phyloP scores from a whole-genome alignment of 2,113 vertebrate genomes.

The Catagonus wagneri region DNA sequence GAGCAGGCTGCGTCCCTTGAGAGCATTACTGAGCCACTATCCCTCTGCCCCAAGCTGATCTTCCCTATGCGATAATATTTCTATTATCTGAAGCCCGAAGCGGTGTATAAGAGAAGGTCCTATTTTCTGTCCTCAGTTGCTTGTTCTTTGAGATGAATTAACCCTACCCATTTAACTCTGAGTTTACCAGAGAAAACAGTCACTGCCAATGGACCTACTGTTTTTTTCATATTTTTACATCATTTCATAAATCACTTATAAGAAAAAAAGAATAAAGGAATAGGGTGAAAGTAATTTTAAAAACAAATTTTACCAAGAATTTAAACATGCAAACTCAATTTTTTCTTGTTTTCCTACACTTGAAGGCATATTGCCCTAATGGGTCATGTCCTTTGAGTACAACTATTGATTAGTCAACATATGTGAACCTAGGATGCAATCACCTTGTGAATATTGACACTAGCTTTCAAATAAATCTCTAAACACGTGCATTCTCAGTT shows the following conservation, averaged over 20 bases:
- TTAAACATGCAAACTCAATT: not conserved
- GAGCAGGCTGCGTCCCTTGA: not conserved
- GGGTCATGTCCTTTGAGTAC: not conserved
- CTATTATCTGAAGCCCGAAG: constrained; percentile 19
- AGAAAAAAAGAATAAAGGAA: constrained; percentile 36
- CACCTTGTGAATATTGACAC: not conserved
- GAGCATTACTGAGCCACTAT: not conserved
- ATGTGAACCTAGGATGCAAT: not conserved
- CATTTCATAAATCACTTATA: constrained; percentile 45
- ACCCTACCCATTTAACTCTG: not conserved
- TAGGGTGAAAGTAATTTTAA: not conserved
- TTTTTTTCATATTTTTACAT: not conserved
- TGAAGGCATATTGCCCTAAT: not conserved
- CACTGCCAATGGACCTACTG: not conserved
- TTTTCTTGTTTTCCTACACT: constrained; percentile 37
- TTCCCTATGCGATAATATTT: not conserved
- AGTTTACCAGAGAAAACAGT: not conserved
- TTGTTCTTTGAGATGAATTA: not conserved
- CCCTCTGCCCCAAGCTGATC: not conserved
- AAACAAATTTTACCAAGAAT: not conserved
- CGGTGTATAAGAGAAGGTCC: not conserved
- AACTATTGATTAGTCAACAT: not conserved
- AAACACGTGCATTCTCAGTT: no score
- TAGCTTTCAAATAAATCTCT: not conserved
- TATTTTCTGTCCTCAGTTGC: not conserved